These are phyloP conservation scores for Lycorma delicatula DNA, from an alignment of 1,140 invertebrate genomes.

Conservation along the genomic window DNA sequence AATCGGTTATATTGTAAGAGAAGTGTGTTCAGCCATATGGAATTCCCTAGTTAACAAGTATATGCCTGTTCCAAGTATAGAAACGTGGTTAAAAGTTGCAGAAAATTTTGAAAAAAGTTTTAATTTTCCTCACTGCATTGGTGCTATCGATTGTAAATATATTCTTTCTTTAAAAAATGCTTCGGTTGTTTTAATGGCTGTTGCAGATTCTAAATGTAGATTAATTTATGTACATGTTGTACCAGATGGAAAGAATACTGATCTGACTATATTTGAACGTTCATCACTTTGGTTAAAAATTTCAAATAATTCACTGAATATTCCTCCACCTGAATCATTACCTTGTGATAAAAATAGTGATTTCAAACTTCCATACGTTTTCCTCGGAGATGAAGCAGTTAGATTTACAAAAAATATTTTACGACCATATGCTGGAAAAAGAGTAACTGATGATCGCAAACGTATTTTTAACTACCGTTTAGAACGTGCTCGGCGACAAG, in stretches of 20 bases:
- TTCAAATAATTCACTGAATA: slow-evolving; percentile 27
- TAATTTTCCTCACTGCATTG: slow-evolving; percentile 36
- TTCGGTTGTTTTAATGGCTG: slow-evolving; percentile 38
- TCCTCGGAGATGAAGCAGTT: slow-evolving; percentile 40
- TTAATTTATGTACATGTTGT: slow-evolving; percentile 38
- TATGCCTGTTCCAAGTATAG: slow-evolving; percentile 15
- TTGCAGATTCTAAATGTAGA: slow-evolving; percentile 38
- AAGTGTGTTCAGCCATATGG: slow-evolving; percentile 13
- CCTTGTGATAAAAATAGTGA: too few species aligned
- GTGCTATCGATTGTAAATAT: slow-evolving; percentile 36
- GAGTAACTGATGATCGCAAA: slow-evolving; percentile 18
- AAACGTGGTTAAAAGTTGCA: slow-evolving; percentile 31
- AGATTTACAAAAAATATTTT: slow-evolving; percentile 33
- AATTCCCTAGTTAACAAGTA: not conserved
- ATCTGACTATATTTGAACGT: slow-evolving; percentile 34
- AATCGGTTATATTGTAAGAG: not conserved
- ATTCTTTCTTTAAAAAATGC: slow-evolving; percentile 38
- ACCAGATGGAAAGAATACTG: slow-evolving; percentile 33
- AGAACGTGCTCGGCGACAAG: slow-evolving; percentile 25
- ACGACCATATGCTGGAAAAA: slow-evolving; percentile 31
- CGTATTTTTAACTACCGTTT: slow-evolving; percentile 36
- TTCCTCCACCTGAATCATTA: slow-evolving; percentile 24
- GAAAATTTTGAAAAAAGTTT: slow-evolving; percentile 28
- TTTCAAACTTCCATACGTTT: slow-evolving; percentile 34
- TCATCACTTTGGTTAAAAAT: slow-evolving; percentile 22